Percentiles rank a stretch among this genome's conserved stretches.
phyloP scores from a whole-genome alignment of 2,797 vertebrate species.

The Pachyuromys duprasi region DNA sequence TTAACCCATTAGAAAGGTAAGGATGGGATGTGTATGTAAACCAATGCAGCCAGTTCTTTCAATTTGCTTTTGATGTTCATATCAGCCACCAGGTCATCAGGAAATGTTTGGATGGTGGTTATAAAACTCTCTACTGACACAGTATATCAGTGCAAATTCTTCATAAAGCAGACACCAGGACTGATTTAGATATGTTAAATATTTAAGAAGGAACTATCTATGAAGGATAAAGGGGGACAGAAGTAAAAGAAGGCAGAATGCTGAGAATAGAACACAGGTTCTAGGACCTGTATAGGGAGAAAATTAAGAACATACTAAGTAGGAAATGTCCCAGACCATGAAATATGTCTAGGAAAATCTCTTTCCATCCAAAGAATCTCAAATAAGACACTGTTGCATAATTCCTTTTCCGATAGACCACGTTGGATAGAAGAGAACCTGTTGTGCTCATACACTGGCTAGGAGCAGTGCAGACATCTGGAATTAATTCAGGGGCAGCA shows the following conservation, averaged over 20 bases:
- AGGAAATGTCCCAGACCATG: not conserved
- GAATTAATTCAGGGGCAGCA: not conserved
- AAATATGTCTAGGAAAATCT: not conserved
- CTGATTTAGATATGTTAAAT: not conserved
- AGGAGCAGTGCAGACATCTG: not conserved
- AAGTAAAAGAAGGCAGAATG: not conserved
- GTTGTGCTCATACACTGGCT: not conserved
- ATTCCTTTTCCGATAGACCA: not conserved
- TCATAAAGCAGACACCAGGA: not conserved
- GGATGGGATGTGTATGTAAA: not conserved
- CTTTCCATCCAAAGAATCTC: not conserved
- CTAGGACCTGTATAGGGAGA: not conserved
- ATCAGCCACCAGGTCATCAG: not conserved
- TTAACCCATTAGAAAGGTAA: constrained; percentile 1
- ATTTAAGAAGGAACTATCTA: not conserved
- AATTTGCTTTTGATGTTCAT: not conserved
- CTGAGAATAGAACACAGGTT: not conserved
- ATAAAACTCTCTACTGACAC: not conserved
- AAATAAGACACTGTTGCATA: not conserved
- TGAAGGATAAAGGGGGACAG: not conserved
- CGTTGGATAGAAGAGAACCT: not conserved
- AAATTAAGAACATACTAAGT: not conserved
- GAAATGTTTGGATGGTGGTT: constrained; percentile 41
- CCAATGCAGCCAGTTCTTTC: not conserved
- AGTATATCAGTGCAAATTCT: not conserved